These are phyloP conservation scores for Acrocephalus kingi DNA, from an alignment of 2,113 vertebrate species.

Conservation along the genomic window DNA sequence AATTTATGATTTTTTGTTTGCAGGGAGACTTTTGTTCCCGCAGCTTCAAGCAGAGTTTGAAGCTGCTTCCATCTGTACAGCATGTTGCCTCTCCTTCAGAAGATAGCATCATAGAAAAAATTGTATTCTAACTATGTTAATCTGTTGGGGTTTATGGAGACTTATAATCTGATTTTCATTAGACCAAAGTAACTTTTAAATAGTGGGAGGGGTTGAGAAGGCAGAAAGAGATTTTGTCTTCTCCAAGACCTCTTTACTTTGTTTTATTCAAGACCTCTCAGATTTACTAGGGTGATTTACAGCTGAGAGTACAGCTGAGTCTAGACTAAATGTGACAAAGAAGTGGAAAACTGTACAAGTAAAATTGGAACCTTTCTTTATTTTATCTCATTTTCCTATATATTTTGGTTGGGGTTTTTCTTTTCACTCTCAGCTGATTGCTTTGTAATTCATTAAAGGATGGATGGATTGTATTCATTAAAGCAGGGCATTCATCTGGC, in stretches of 20 bases:
- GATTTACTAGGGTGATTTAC: background rate
- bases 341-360: background rate
- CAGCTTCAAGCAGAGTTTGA: background rate
- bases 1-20: conserved; percentile 35
- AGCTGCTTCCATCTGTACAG: background rate
- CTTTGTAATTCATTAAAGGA: background rate
- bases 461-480: background rate
- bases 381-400: background rate
- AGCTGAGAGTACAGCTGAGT: background rate
- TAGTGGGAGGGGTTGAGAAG: background rate
- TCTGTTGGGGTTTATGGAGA: background rate
- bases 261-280: background rate
- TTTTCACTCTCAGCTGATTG: background rate
- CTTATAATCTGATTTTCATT: background rate
- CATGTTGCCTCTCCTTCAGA: background rate
- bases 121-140: background rate
- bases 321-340: background rate
- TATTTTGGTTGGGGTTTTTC: accelerated
- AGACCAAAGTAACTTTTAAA: background rate
- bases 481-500: background rate
- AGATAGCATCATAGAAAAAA: background rate
- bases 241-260: background rate
- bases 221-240: background rate
- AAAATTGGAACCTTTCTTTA: background rate
- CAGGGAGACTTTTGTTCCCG: background rate